Conservation (phyloP, 2,888 invertebrate species). For the Drosophila ezoana region DNA sequence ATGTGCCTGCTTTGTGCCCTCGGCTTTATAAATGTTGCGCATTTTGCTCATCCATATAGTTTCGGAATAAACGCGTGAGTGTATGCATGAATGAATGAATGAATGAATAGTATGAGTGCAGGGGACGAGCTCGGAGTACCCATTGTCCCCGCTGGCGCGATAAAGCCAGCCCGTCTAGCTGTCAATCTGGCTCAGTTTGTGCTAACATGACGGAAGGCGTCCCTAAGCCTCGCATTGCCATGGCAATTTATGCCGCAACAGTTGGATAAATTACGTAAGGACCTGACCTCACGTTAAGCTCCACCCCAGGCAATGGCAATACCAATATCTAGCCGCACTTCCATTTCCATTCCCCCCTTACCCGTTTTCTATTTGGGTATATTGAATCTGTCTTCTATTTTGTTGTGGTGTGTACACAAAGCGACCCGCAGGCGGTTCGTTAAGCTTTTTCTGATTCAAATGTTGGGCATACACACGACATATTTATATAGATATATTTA, state of each 20-base stretch:
- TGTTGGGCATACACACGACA: slow-evolving; percentile 3
- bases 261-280: slow-evolving; percentile 66
- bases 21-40: slow-evolving; percentile 31
- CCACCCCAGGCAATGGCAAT: slow-evolving; percentile 9
- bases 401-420: slow-evolving; percentile 35
- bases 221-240: slow-evolving; percentile 57
- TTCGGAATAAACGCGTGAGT: slow-evolving; percentile 9
- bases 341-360: slow-evolving; percentile 1
- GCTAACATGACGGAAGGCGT: slow-evolving; percentile 20
- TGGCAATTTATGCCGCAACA: slow-evolving; percentile 77
- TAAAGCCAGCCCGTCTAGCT: neutral
- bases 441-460: slow-evolving; percentile 44
- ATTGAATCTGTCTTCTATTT: slow-evolving; percentile 55
- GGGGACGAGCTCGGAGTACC: slow-evolving; percentile 14
- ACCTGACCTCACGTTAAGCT: slow-evolving; percentile 39
- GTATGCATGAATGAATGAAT: slow-evolving; percentile 14
- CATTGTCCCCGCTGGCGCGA: slow-evolving; percentile 31
- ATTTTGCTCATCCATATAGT: slow-evolving; percentile 20
- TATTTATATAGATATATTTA: slow-evolving; percentile 4
- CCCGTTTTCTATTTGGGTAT: slow-evolving; percentile 39
- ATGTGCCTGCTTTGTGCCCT: slow-evolving; percentile 6
- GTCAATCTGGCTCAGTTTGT: neutral
- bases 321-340: slow-evolving; percentile 12
- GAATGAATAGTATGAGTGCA: slow-evolving; percentile 18
- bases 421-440: slow-evolving; percentile 39